A percentile compares a stretch with the other conserved stretches of the same genome.
These are phyloP conservation scores for Drosophila orosa DNA, from an alignment of 1,140 invertebrate species.

Conservation along the genomic window DNA sequence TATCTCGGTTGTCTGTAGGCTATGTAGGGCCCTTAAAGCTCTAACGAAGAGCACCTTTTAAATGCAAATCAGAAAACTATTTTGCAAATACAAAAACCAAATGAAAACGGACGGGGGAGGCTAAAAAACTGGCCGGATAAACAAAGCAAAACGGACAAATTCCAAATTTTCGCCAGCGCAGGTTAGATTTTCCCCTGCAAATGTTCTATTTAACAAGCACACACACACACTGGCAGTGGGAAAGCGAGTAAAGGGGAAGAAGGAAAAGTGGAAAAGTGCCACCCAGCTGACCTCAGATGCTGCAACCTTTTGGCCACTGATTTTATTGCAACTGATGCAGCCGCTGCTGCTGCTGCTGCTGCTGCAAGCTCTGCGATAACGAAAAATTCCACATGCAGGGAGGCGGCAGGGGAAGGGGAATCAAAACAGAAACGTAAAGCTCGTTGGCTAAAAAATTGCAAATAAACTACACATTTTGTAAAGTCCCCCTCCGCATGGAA, in stretches of 20 bases:
- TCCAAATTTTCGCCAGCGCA: constrained; percentile 65
- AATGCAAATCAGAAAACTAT: constrained; percentile 78
- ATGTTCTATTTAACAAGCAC: constrained; percentile 75
- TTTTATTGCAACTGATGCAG: constrained; percentile 78
- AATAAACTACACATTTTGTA: constrained; percentile 79
- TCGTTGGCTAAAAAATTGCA: constrained; percentile 81
- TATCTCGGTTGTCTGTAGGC: constrained; percentile 1
- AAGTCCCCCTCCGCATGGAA: constrained; percentile 57
- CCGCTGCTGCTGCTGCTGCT: constrained; percentile 66
- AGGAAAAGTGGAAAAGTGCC: constrained; percentile 38
- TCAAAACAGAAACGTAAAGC: constrained; percentile 73
- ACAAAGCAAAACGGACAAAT: constrained; percentile 61
- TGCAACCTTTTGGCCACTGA: constrained; percentile 80
- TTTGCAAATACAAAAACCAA: constrained; percentile 53
- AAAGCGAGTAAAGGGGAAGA: neutral
- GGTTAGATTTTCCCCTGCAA: constrained; percentile 59
- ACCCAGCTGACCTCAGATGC: constrained; percentile 78
- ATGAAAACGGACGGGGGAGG: constrained; percentile 19
- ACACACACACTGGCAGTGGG: constrained; percentile 29
- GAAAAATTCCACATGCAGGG: constrained; percentile 72
- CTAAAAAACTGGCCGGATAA: constrained; percentile 17
- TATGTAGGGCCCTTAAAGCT: constrained; percentile 12
- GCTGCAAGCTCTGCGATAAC: constrained; percentile 77
- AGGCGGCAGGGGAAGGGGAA: constrained; percentile 23
- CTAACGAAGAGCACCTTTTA: constrained; percentile 67